Conservation (phyloP, 2,888 invertebrate genomes). For the Itoplectis maculator region DNA sequence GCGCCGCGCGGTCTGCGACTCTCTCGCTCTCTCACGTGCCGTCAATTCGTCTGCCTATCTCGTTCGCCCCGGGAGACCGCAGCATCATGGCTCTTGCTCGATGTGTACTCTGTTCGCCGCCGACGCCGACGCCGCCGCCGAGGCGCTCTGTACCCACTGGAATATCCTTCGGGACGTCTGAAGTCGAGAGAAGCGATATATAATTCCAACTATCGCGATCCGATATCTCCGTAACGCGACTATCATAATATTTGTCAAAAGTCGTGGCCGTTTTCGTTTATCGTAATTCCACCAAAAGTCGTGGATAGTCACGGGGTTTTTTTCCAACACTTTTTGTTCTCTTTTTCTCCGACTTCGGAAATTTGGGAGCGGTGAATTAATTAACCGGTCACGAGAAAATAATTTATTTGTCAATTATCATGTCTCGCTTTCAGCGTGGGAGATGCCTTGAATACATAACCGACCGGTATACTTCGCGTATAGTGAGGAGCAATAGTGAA, state of each 20-base stretch:
- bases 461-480: no score
- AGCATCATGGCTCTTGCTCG: conserved; percentile 40
- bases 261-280: conserved; percentile 17
- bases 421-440: neutral
- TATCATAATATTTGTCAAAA: conserved; percentile 64
- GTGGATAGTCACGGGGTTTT: neutral
- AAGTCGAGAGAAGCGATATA: conserved; percentile 57
- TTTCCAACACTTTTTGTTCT: no score
- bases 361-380: neutral
- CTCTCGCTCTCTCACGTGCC: conserved; percentile 41
- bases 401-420: neutral
- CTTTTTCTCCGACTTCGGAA: neutral
- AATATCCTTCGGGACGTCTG: conserved; percentile 59
- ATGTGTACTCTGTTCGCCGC: conserved; percentile 32
- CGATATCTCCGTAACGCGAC: conserved; percentile 53
- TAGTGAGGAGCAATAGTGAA: no score
- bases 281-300: neutral
- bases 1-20: neutral
- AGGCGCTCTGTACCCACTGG: conserved; percentile 30
- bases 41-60: conserved; percentile 23
- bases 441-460: neutral
- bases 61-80: conserved; percentile 38
- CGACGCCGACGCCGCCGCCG: conserved; percentile 25
- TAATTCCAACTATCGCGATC: conserved; percentile 63
- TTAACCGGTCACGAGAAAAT: neutral